phyloP scores from a whole-genome alignment of 2,113 vertebrate genomes.

The Gymnarchus niloticus region DNA sequence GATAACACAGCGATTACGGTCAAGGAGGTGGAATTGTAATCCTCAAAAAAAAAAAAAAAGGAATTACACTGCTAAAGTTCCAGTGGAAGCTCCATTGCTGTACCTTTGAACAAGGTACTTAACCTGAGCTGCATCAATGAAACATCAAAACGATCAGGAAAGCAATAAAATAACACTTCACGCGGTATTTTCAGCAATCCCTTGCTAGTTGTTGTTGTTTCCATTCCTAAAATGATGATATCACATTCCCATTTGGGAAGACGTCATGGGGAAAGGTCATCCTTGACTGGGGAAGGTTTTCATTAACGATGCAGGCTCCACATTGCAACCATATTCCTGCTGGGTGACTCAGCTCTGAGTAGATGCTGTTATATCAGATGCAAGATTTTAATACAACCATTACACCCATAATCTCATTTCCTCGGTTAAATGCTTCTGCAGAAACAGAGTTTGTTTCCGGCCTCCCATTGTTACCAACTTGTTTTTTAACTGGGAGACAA shows the following conservation, averaged over 20 bases:
- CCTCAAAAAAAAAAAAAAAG: not conserved
- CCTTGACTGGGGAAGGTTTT: not conserved
- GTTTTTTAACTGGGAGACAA: not conserved
- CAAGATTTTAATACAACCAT: slow-evolving; percentile 17
- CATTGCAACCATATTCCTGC: slow-evolving; percentile 14
- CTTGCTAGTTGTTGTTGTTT: not conserved
- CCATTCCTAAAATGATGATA: no score
- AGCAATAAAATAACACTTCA: not conserved
- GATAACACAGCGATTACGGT: not conserved
- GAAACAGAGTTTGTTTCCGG: slow-evolving; percentile 23
- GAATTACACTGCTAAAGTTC: not conserved
- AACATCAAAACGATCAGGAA: not conserved
- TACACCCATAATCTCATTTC: slow-evolving; percentile 18
- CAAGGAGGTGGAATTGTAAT: no score
- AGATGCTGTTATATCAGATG: slow-evolving; percentile 10
- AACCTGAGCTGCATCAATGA: not conserved
- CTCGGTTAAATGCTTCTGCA: slow-evolving; percentile 20
- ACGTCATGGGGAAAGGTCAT: not conserved
- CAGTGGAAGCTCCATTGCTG: not conserved
- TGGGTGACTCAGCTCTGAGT: slow-evolving; percentile 23
- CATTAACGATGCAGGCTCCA: not conserved
- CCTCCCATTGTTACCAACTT: slow-evolving; percentile 23
- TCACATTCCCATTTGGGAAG: not conserved
- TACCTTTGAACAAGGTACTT: not conserved
- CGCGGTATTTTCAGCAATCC: not conserved